phyloP scores from a whole-genome alignment of 2,888 invertebrate genomes.

The Reticulitermes lucifugus region DNA sequence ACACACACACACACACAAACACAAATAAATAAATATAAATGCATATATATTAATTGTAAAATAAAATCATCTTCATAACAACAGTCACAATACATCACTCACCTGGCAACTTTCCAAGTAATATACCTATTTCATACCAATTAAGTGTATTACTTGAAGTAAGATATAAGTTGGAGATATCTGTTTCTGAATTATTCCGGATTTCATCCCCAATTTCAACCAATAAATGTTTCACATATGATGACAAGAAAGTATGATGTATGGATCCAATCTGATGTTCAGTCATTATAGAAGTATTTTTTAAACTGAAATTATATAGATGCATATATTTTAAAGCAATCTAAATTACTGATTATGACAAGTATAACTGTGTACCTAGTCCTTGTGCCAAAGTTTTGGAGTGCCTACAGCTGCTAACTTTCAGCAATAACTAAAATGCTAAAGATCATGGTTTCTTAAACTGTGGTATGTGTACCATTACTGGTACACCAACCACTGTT shows the following conservation, averaged over 20 bases:
- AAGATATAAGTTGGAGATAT: background rate
- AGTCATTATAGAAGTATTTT: background rate
- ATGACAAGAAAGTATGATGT: slow-evolving; percentile 10
- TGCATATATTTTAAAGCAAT: background rate
- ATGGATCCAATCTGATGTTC: too few relatives aligned
- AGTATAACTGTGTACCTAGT: too few relatives aligned
- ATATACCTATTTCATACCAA: slow-evolving; percentile 1
- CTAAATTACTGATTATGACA: background rate
- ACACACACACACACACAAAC: too few relatives aligned
- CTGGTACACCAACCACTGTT: too few relatives aligned
- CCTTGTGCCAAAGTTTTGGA: too few relatives aligned
- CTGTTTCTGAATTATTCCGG: background rate
- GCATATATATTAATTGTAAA: background rate
- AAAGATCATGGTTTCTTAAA: too few relatives aligned
- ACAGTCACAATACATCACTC: background rate
- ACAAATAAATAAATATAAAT: background rate
- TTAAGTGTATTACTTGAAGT: slow-evolving; percentile 22
- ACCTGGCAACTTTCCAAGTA: slow-evolving; percentile 30
- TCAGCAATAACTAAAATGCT: too few relatives aligned
- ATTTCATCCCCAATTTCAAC: slow-evolving; percentile 21
- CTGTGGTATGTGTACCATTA: too few relatives aligned
- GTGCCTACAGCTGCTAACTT: too few relatives aligned
- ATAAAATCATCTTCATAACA: too few relatives aligned
- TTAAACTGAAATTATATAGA: background rate
- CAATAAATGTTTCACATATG: slow-evolving; percentile 5